Percentiles rank a stretch among this genome's conserved stretches.
Evolutionary conservation across 2,888 invertebrate genomes (phyloP).

Genomic region (Onthophagus sagittarius): DNA sequence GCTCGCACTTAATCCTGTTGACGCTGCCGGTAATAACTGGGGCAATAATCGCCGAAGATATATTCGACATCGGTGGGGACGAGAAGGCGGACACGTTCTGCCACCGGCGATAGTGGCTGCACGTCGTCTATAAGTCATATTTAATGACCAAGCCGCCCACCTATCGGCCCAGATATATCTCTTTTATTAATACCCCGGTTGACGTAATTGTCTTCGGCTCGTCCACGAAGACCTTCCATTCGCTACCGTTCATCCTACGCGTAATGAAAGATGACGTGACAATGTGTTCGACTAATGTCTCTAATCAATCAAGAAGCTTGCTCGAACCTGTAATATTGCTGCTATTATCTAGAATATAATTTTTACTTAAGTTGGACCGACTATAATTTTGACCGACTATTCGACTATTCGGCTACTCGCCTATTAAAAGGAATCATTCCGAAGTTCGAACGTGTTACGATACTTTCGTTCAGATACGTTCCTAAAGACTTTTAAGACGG

Average conservation of each 20-base stretch:
- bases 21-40: constrained; percentile 23
- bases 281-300: neutral
- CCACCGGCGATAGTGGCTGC: constrained; percentile 30
- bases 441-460: no score
- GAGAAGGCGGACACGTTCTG: constrained; percentile 32
- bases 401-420: no score
- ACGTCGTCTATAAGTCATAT: constrained; percentile 34
- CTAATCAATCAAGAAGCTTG: neutral
- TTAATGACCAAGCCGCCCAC: constrained; percentile 29
- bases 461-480: no score
- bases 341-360: neutral
- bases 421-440: no score
- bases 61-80: constrained; percentile 26
- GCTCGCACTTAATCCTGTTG: constrained; percentile 12
- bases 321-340: neutral
- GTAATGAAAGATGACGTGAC: neutral
- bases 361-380: no score
- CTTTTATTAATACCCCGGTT: constrained; percentile 6
- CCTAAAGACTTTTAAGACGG: no score
- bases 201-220: neutral
- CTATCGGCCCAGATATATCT: constrained; percentile 15
- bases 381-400: no score
- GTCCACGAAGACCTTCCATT: neutral
- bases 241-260: neutral
- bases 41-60: constrained; percentile 25